Evolutionary conservation across 2,113 vertebrate genomes (phyloP), one percentile per base, ranked within the genome.

Genomic region (Aldabrachelys gigantea): DNA sequence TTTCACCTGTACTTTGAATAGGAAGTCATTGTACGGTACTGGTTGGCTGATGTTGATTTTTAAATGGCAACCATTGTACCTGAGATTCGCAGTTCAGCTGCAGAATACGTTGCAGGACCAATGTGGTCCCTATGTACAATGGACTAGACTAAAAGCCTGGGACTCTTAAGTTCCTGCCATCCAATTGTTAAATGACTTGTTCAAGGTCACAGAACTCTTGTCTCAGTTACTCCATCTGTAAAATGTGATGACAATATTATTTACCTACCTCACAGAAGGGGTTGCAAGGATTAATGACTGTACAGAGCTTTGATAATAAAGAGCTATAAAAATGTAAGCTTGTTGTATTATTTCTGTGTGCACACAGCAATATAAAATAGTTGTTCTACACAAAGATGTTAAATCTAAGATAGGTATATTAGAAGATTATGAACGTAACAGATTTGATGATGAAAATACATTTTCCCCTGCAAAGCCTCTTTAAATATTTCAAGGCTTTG

Each of bases 381-480:
- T 41, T 53, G 10, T 54, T 85, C 95, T 65, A 87, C 25, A 83
- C 75, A 38, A 91, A 89, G 8, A 44, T 49, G 79, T 91, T 50
- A 94, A 89, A 94, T 27, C 50, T 3, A 69, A 94, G 65, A 35
- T 44, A 94, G 69, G 44, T 83, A 83, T 78, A 85, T 31, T 65
- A 92, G 59, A 11, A 90, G 57, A 90, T 2, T 78, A 89, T 88
- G 53, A 92, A 59, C 35, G 49, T 24, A 94, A 35, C 54, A 35
- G 69, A 27, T 76, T 47, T 21, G 82, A 90, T 10, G 57, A 50
- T n/a, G 14, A 79, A 95, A 85, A 53, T 65, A 31, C 21, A 84
- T 85, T 96, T 97, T 85, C 59, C 91, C 84, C 54, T 53, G 12
- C 38, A 97, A 91, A 97, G 16, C 38, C 38, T 93, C 29, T 72